Evolutionary conservation across 2,797 vertebrate genomes (phyloP).

Genomic region (Helostoma temminkii): DNA sequence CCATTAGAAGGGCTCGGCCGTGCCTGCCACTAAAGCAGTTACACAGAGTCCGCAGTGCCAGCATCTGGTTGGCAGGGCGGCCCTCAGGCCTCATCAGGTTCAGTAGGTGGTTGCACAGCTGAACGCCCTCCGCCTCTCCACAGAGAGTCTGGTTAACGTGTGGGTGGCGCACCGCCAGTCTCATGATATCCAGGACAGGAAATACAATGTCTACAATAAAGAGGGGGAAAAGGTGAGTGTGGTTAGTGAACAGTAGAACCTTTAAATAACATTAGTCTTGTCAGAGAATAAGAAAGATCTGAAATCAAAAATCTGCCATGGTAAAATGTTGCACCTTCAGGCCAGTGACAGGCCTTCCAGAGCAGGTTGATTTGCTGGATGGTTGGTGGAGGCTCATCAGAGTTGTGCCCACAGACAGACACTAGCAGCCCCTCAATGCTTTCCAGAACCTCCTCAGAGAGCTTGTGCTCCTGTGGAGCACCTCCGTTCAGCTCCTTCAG

Average conservation of each 20-base stretch:
- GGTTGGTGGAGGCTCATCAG: conserved; percentile 82
- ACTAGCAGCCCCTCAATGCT: conserved; percentile 88
- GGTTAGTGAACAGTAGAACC: conserved; percentile 8
- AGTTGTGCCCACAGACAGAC: conserved; percentile 81
- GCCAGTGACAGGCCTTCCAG: conserved; percentile 95
- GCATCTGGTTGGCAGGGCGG: conserved; percentile 95
- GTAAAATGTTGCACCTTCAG: conserved; percentile 88
- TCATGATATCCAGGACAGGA: conserved; percentile 95
- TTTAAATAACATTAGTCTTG: not conserved
- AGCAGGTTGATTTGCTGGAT: conserved; percentile 90
- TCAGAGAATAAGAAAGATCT: not conserved
- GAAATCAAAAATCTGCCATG: not conserved
- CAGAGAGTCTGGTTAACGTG: conserved; percentile 94
- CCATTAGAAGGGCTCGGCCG: conserved; percentile 91
- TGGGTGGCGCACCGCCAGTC: conserved; percentile 93
- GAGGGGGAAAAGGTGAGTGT: not conserved
- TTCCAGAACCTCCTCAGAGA: conserved; percentile 89
- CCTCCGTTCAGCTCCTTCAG: conserved; percentile 92
- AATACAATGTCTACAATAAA: conserved; percentile 92
- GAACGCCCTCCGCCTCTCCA: conserved; percentile 89
- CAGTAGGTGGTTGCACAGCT: conserved; percentile 92
- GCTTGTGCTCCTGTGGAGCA: conserved; percentile 88
- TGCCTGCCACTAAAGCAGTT: conserved; percentile 92
- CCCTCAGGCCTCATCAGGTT: conserved; percentile 91
- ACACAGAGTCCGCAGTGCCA: conserved; percentile 95